Evolutionary conservation across 2,888 invertebrate genomes (phyloP).

Genomic region (Pterobdella sp.): DNA sequence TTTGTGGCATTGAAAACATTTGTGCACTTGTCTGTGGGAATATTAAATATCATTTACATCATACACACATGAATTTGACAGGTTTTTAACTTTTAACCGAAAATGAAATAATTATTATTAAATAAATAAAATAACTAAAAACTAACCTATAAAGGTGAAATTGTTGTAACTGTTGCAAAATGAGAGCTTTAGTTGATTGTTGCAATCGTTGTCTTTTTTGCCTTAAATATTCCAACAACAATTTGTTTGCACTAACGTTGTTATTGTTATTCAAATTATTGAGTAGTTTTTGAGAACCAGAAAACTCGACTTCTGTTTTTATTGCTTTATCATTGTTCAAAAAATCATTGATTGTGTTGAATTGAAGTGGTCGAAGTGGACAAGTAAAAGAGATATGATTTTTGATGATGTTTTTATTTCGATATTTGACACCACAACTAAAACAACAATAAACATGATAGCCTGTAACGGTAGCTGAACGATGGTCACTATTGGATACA

Average conservation of each 20-base stretch:
- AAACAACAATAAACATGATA: constrained; percentile 31
- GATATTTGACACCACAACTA: constrained; percentile 31
- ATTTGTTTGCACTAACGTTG: constrained; percentile 2
- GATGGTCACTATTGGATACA: constrained; percentile 31
- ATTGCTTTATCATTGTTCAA: background rate
- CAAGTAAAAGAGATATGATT: constrained; percentile 32
- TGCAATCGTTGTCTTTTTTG: background rate
- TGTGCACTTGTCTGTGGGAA: constrained; percentile 22
- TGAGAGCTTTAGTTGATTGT: background rate
- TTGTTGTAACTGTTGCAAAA: background rate
- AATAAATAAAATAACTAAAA: background rate
- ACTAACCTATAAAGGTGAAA: background rate
- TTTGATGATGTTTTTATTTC: constrained; percentile 32
- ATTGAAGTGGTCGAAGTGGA: too few relatives aligned
- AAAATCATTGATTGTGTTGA: background rate
- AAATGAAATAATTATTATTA: background rate
- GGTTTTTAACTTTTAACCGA: too few relatives aligned
- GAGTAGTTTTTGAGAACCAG: background rate
- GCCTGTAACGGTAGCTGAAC: constrained; percentile 27
- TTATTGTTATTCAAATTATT: background rate
- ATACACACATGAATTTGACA: too few relatives aligned
- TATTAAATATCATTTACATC: background rate
- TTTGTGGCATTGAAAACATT: constrained; percentile 30
- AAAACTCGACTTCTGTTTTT: background rate
- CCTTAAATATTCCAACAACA: background rate